Percentiles rank a stretch among this genome's conserved stretches.
Conservation (phyloP, 2,888 invertebrate species). For the Philereme vetulata region DNA sequence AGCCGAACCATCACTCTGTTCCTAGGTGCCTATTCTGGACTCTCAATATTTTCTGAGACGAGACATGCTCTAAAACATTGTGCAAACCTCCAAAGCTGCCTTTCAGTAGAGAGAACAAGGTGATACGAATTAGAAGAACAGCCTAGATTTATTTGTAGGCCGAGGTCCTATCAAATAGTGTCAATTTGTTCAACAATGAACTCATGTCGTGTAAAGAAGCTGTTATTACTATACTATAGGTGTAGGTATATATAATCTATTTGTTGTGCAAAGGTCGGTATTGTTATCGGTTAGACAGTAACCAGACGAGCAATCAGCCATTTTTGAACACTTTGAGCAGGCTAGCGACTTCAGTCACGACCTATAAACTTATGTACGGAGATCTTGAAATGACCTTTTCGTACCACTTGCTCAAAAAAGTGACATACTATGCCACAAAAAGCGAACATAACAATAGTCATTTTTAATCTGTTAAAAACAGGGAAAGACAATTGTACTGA, state of each 20-base stretch:
- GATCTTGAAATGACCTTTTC: no score
- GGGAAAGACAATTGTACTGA: no score
- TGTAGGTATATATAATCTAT: not conserved
- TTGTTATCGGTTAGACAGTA: slow-evolving; percentile 17
- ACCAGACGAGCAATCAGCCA: slow-evolving; percentile 10
- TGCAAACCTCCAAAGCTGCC: not conserved
- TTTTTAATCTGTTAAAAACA: no score
- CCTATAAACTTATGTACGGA: no score
- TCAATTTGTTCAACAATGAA: slow-evolving; percentile 59
- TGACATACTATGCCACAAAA: no score
- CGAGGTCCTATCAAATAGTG: slow-evolving; percentile 60
- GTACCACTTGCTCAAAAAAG: no score
- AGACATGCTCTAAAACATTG: not conserved
- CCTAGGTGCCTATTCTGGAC: no score
- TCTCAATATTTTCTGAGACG: no score
- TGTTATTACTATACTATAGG: slow-evolving; percentile 11
- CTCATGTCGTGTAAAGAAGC: slow-evolving; percentile 29
- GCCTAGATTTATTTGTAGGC: slow-evolving; percentile 48
- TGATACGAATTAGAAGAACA: slow-evolving; percentile 60
- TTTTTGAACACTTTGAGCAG: not conserved
- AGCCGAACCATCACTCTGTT: no score
- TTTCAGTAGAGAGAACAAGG: slow-evolving; percentile 45
- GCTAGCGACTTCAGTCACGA: slow-evolving; percentile 3
- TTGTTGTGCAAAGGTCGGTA: slow-evolving; percentile 8
- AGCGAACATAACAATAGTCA: no score